Evolutionary conservation across 2,797 vertebrate genomes (phyloP).

Genomic region (Alcedo atthis): DNA sequence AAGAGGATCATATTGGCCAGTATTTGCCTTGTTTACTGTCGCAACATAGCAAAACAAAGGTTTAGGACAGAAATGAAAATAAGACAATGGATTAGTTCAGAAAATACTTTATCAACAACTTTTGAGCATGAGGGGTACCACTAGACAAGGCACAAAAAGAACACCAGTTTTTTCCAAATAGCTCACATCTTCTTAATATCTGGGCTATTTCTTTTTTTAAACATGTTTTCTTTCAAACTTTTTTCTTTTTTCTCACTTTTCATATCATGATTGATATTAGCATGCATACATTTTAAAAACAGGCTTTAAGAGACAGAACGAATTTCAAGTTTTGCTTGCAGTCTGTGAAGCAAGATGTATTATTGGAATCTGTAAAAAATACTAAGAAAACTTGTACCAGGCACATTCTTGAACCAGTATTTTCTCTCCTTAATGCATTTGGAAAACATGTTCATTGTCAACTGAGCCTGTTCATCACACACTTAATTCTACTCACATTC

Average conservation of each 20-base stretch:
- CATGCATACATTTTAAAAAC: neutral
- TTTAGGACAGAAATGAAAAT: neutral
- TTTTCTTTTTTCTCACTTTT: neutral
- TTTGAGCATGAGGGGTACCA: neutral
- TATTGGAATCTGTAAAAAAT: neutral
- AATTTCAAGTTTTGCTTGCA: neutral
- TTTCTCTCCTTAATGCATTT: neutral
- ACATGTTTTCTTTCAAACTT: neutral
- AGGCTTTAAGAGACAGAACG: neutral
- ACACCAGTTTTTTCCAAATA: neutral
- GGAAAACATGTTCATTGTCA: slow-evolving; percentile 11
- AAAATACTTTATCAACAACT: neutral
- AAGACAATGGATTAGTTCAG: neutral
- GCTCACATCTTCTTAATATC: neutral
- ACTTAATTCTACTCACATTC: slow-evolving; percentile 33
- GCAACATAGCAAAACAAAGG: neutral
- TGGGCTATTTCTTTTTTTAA: neutral
- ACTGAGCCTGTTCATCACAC: neutral
- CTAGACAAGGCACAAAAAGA: neutral
- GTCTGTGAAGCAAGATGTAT: neutral
- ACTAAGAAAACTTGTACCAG: neutral
- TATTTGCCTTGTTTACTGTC: neutral
- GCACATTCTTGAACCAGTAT: slow-evolving; percentile 2
- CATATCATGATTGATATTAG: neutral
- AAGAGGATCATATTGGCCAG: neutral